Evolutionary conservation across 1,140 invertebrate species (phyloP), one percentile per base, ranked within the genome.

Genomic region (Micrasema minimum): DNA sequence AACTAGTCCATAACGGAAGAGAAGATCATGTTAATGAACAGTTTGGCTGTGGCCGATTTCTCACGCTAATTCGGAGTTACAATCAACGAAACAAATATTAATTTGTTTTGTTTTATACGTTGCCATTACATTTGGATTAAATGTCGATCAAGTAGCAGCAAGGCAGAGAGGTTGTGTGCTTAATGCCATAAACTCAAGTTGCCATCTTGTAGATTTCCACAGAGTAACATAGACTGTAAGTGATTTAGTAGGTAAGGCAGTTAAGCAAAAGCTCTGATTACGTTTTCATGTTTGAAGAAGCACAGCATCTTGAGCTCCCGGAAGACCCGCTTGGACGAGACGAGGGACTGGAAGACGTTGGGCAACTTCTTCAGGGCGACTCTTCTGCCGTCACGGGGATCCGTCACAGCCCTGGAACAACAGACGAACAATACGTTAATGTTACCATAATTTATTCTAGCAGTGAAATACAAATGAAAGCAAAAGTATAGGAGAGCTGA

Each of bases 251-350:
- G n/a, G n/a, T n/a, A n/a, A n/a, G n/a, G n/a, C n/a, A n/a, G n/a
- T n/a, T n/a, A n/a, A n/a, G n/a, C n/a, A n/a, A n/a, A n/a, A n/a
- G 3, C 3, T 26, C 5, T 3, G 91, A 93, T 93, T 87, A 98
- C 97, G 85, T 99, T 99, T 85, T 99, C 97, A 84, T 99, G 97
- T 88, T 98, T 97, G 88, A 99, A 99, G 86, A 97, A 98, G 84
- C 96, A 97, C 41, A 99, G 89, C 97, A 99, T 99, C 86, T 96
- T 96, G 75, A 99, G 89, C 86, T 99, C 98, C 75, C 98, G 89
- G 86, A 99, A 99, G 71, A 99, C 98, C 78, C 98, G 89, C 85
- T 98, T 98, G 80, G 93, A 95, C 76, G 97, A 99, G 76, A 99
- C 96, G 77, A 99, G 89, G 82, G 97, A 99, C 86, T 99, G 98